Evolutionary conservation across 2,113 vertebrate genomes (phyloP).

Genomic region (Rana temporaria): DNA sequence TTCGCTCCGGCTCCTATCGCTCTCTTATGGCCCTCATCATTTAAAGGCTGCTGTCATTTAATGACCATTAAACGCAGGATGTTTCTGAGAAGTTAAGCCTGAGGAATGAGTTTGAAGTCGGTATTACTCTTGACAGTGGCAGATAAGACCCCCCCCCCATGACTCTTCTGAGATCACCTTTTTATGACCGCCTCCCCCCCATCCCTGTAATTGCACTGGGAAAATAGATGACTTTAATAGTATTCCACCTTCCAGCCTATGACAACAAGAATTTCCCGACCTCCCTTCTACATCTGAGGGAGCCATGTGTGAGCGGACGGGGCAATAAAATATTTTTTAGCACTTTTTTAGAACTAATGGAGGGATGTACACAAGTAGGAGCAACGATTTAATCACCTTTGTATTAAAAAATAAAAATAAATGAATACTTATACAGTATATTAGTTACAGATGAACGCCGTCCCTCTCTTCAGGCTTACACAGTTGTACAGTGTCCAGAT

Average conservation of each 20-base stretch:
- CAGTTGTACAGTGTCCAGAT: too few relatives aligned
- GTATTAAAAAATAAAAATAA: too few relatives aligned
- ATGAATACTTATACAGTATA: too few relatives aligned
- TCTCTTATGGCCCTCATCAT: conserved; percentile 70
- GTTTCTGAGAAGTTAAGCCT: conserved; percentile 83
- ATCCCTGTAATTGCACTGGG: conserved; percentile 61
- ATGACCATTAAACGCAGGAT: conserved; percentile 84
- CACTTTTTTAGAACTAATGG: too few relatives aligned
- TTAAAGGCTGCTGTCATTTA: conserved; percentile 83
- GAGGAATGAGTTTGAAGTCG: conserved; percentile 83
- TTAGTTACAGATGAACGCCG: too few relatives aligned
- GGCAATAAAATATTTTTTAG: neutral
- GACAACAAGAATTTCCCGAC: neutral
- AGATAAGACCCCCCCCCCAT: conserved; percentile 78
- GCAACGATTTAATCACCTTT: too few relatives aligned
- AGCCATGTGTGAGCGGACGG: neutral
- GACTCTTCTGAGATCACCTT: conserved; percentile 72
- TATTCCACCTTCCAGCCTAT: neutral
- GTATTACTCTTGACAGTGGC: conserved; percentile 75
- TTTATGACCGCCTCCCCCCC: conserved; percentile 72
- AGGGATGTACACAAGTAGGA: too few relatives aligned
- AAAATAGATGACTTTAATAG: neutral
- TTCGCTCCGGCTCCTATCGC: neutral
- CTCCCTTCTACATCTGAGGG: neutral
- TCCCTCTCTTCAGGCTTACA: too few relatives aligned